phyloP scores from a whole-genome alignment of 2,888 invertebrate genomes.

The Pomacea canaliculata region DNA sequence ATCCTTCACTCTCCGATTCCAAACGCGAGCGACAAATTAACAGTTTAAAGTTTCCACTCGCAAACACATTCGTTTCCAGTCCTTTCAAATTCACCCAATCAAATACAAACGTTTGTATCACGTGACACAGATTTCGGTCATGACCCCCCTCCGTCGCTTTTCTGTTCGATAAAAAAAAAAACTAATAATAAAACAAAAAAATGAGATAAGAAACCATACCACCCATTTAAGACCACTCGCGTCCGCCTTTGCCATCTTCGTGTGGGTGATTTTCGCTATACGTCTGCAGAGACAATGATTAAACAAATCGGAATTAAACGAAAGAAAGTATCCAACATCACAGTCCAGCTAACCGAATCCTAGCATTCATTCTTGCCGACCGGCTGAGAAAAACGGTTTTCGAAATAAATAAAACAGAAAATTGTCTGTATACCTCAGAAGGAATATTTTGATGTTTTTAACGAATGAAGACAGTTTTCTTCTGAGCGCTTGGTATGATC shows the following conservation, averaged over 20 bases:
- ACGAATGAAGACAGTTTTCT: not conserved
- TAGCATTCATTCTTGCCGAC: not conserved
- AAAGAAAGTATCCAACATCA: not conserved
- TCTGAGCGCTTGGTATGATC: too few species aligned
- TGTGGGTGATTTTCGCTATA: not conserved
- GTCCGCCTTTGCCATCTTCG: conserved; percentile 15
- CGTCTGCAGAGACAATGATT: not conserved
- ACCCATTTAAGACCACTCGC: conserved; percentile 19
- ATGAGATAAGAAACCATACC: conserved; percentile 10
- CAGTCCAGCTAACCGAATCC: not conserved
- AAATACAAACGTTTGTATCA: conserved; percentile 18
- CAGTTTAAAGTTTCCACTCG: not conserved
- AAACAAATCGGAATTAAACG: not conserved
- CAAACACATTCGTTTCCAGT: not conserved
- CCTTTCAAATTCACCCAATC: conserved; percentile 30
- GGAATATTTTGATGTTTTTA: not conserved
- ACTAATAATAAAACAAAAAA: not conserved
- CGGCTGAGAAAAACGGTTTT: not conserved
- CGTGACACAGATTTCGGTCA: conserved; percentile 33
- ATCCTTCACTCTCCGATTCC: not conserved
- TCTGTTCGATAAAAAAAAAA: conserved; percentile 1
- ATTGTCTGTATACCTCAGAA: not conserved
- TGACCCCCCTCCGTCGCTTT: conserved; percentile 30
- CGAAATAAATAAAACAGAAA: not conserved
- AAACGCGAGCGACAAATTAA: not conserved